Percentiles rank a stretch among this genome's conserved stretches.
phyloP scores from a whole-genome alignment of 2,113 vertebrate genomes.

The Sigmodon hispidus region DNA sequence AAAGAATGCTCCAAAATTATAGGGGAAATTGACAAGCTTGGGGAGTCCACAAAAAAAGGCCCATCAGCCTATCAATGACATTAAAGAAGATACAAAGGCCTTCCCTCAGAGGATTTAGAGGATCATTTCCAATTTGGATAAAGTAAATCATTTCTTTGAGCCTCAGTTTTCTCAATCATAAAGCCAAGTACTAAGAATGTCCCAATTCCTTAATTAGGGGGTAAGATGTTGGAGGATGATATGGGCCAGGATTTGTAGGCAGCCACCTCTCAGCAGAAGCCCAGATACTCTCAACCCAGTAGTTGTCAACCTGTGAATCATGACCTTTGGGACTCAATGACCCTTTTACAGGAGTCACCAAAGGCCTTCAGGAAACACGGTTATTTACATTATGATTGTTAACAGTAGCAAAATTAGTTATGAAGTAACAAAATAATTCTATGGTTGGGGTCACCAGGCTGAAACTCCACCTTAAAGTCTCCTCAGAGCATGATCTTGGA shows the following conservation, averaged over 20 bases:
- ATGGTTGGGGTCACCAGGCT: no score
- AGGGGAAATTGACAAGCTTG: background rate
- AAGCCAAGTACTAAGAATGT: background rate
- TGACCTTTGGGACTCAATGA: no score
- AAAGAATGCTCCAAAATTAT: background rate
- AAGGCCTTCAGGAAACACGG: no score
- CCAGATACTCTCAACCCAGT: background rate
- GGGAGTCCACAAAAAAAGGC: background rate
- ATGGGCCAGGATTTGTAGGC: background rate
- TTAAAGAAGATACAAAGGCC: background rate
- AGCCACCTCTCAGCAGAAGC: background rate
- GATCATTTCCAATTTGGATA: background rate
- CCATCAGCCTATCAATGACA: background rate
- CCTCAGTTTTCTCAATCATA: background rate
- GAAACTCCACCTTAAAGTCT: background rate
- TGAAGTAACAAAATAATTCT: no score
- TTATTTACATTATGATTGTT: no score
- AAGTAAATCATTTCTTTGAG: background rate
- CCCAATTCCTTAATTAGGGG: background rate
- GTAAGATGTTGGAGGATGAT: background rate
- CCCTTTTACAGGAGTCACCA: no score
- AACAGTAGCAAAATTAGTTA: no score
- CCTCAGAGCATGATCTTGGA: background rate
- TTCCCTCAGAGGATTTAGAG: background rate
- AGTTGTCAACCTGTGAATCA: no score